A percentile compares a stretch with the other conserved stretches of the same genome.
Conservation (phyloP, 2,888 invertebrate genomes). For the Stegophylla sp. region DNA sequence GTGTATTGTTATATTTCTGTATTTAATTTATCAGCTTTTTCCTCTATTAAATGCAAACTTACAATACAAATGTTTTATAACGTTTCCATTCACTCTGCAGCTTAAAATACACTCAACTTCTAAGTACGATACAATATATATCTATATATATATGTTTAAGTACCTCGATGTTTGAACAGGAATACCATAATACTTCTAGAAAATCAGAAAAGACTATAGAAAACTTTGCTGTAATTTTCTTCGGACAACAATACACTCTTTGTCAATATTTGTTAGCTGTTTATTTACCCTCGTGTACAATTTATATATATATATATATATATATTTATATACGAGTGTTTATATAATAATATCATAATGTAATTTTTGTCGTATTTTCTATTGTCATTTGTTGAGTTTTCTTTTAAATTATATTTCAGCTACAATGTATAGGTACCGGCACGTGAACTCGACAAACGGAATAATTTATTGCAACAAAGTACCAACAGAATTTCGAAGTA, state of each 20-base stretch:
- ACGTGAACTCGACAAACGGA: neutral
- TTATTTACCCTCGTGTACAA: neutral
- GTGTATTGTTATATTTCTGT: too few relatives aligned
- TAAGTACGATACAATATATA: neutral
- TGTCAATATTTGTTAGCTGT: neutral
- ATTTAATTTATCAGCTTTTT: too few relatives aligned
- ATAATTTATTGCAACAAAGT: slow-evolving; percentile 9
- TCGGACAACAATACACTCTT: neutral
- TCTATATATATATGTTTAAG: neutral
- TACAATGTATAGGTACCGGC: neutral
- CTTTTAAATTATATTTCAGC: neutral
- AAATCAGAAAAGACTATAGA: neutral
- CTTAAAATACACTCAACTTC: neutral
- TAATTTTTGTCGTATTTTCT: neutral
- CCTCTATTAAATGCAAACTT: too few relatives aligned
- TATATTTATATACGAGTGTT: neutral
- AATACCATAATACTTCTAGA: neutral
- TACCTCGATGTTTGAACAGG: neutral
- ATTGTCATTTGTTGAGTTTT: neutral
- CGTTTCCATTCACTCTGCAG: too few relatives aligned
- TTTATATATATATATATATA: neutral
- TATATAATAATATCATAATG: neutral
- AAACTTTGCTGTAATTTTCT: neutral
- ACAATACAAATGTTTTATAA: too few relatives aligned
- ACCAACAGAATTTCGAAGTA: neutral